Conservation (phyloP, 2,797 vertebrate species). For the Ibycter americanus region DNA sequence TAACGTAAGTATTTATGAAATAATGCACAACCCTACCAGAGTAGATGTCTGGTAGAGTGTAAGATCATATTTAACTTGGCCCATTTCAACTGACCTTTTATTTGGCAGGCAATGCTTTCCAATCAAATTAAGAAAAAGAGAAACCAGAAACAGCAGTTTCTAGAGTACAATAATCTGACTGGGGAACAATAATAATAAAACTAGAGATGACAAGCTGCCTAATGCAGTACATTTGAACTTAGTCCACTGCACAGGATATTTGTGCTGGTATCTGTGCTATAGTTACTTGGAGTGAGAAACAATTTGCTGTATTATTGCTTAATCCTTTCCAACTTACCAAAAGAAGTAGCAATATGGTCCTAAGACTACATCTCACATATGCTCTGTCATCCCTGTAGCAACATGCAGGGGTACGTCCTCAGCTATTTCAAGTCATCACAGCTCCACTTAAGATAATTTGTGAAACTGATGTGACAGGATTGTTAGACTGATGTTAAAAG, state of each 20-base stretch:
- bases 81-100: not conserved
- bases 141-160: not conserved
- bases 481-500: not conserved
- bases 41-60: not conserved
- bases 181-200: not conserved
- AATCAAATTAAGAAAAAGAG: not conserved
- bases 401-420: not conserved
- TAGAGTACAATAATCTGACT: not conserved
- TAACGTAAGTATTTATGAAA: not conserved
- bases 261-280: not conserved
- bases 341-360: accelerated
- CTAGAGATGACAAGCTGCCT: not conserved
- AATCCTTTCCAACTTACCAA: not conserved
- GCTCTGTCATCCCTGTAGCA: not conserved
- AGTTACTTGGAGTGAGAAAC: not conserved
- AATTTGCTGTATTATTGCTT: not conserved
- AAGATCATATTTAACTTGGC: not conserved
- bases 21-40: not conserved
- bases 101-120: not conserved
- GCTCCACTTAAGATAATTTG: not conserved
- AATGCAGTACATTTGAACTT: not conserved
- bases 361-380: not conserved
- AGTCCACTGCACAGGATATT: not conserved
- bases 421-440: not conserved
- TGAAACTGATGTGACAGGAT: not conserved